A percentile compares a stretch with the other conserved stretches of the same genome.
phyloP scores from a whole-genome alignment of 2,888 invertebrate species.

The Stenodera caucasica region DNA sequence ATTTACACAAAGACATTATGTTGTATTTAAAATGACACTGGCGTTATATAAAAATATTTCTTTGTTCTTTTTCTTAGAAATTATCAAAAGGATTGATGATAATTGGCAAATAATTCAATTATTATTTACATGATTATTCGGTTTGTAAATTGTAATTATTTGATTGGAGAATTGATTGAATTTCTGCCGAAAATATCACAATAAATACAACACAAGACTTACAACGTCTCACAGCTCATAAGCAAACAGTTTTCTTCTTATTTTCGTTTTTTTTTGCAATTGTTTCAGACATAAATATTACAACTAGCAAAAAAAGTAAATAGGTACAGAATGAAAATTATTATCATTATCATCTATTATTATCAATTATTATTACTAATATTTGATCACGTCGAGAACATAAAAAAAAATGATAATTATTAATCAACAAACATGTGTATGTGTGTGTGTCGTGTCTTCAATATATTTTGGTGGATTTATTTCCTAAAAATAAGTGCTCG shows the following conservation, averaged over 20 bases:
- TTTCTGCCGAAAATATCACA: constrained; percentile 17
- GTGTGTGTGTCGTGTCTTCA: constrained; percentile 3
- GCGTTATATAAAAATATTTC: constrained; percentile 17
- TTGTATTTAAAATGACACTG: constrained; percentile 34
- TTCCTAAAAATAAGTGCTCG: constrained; percentile 48
- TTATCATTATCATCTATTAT: constrained; percentile 11
- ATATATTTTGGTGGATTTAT: constrained; percentile 23
- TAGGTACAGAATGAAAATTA: constrained; percentile 21
- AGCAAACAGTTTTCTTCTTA: constrained; percentile 41
- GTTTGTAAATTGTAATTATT: not conserved
- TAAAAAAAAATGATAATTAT: not conserved
- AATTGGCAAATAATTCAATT: constrained; percentile 23
- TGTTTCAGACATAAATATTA: constrained; percentile 45
- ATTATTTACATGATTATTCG: constrained; percentile 18
- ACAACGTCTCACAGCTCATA: constrained; percentile 49
- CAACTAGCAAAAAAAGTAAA: constrained; percentile 20
- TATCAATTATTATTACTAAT: not conserved
- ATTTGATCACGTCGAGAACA: constrained; percentile 3
- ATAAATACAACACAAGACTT: constrained; percentile 39
- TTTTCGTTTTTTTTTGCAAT: constrained; percentile 25
- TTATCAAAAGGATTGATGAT: constrained; percentile 5
- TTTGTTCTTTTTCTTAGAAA: not conserved
- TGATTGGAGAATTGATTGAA: not conserved
- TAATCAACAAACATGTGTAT: not conserved
- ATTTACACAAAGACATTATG: constrained; percentile 48